Evolutionary conservation across 1,140 invertebrate genomes (phyloP).

Genomic region (Sinonovacula constricta): DNA sequence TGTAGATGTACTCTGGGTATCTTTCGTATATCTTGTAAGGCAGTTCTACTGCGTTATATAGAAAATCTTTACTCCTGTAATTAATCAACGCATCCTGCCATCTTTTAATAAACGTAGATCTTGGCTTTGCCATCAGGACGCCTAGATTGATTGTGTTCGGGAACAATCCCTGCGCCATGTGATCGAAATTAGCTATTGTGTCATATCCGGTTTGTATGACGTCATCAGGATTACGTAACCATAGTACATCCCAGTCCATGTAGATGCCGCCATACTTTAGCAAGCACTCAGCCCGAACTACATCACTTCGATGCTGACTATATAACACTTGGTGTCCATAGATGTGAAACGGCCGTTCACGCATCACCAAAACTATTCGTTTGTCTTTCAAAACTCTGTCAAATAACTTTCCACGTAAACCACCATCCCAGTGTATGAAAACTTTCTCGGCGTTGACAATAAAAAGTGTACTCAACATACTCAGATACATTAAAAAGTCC

Average conservation of each 20-base stretch:
- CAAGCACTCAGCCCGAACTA: constrained; percentile 68
- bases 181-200: constrained; percentile 66
- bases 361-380: constrained; percentile 56
- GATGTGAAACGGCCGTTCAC: constrained; percentile 61
- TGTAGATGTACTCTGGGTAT: constrained; percentile 61
- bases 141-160: constrained; percentile 71
- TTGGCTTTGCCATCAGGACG: constrained; percentile 67
- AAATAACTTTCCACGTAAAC: constrained; percentile 62
- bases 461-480: constrained; percentile 65
- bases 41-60: constrained; percentile 66
- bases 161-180: constrained; percentile 58
- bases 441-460: constrained; percentile 66
- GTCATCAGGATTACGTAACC: constrained; percentile 62
- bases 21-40: constrained; percentile 71
- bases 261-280: constrained; percentile 73
- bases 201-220: constrained; percentile 60
- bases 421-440: constrained; percentile 65
- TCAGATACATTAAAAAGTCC: constrained; percentile 69
- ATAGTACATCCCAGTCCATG: constrained; percentile 72
- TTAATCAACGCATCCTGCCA: constrained; percentile 63
- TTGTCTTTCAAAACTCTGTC: constrained; percentile 57
- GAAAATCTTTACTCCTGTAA: constrained; percentile 67
- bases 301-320: constrained; percentile 68
- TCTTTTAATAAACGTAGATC: constrained; percentile 62
- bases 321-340: constrained; percentile 64